phyloP scores from a whole-genome alignment of 2,888 invertebrate species.

The Heliconius ismenius region DNA sequence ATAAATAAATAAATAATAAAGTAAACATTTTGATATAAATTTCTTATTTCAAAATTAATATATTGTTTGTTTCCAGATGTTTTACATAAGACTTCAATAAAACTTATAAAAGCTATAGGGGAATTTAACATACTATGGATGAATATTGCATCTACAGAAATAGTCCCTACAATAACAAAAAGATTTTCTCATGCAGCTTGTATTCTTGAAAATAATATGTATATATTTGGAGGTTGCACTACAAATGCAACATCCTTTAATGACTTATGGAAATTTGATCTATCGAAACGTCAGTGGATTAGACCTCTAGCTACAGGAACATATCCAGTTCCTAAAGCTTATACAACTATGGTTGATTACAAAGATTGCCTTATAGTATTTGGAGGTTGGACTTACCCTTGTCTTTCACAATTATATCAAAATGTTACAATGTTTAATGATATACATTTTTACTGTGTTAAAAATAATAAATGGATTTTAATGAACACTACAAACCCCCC shows the following conservation, averaged over 20 bases:
- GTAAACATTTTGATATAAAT: not conserved
- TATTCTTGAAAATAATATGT: conserved; percentile 92
- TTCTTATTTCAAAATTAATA: not conserved
- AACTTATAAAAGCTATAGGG: conserved; percentile 88
- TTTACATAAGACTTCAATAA: conserved; percentile 86
- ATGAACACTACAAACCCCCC: conserved; percentile 86
- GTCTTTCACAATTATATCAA: conserved; percentile 91
- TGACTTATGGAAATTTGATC: conserved; percentile 96
- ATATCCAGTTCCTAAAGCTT: conserved; percentile 97
- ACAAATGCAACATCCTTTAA: conserved; percentile 97
- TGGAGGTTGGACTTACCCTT: conserved; percentile 97
- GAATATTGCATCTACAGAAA: conserved; percentile 80
- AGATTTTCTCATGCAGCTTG: conserved; percentile 96
- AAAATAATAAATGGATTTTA: conserved; percentile 89
- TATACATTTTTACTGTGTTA: conserved; percentile 92
- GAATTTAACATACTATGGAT: conserved; percentile 90
- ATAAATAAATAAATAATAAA: too few relatives aligned
- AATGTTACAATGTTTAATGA: conserved; percentile 95
- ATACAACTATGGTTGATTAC: conserved; percentile 94
- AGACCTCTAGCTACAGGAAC: conserved; percentile 90
- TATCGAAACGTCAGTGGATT: conserved; percentile 92
- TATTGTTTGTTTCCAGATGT: conserved; percentile 85
- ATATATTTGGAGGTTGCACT: conserved; percentile 97
- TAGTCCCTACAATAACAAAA: conserved; percentile 90
- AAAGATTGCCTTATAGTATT: conserved; percentile 92